Evolutionary conservation across 2,888 invertebrate genomes (phyloP).

Genomic region (Stictocephala bisonia): DNA sequence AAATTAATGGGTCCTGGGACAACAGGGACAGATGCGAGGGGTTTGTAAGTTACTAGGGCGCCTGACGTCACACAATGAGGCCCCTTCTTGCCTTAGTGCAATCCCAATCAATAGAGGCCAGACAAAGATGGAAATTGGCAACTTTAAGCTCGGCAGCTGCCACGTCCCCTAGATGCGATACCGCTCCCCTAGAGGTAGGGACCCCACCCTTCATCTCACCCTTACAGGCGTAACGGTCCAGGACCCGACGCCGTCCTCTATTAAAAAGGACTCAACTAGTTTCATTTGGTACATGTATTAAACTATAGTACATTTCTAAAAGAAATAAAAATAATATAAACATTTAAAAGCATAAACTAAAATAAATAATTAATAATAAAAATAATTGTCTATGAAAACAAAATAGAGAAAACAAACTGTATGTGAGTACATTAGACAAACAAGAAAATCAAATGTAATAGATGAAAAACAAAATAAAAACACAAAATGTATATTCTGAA

Average conservation of each 20-base stretch:
- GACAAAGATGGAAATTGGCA: conserved; percentile 49
- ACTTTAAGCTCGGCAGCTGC: conserved; percentile 47
- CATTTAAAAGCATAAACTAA: no score
- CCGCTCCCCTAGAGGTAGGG: conserved; percentile 38
- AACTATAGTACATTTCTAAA: no score
- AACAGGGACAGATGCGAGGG: conserved; percentile 40
- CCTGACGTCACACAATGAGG: conserved; percentile 44
- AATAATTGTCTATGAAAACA: no score
- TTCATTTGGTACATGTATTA: no score
- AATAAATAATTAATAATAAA: no score
- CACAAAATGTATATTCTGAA: no score
- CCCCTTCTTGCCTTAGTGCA: conserved; percentile 37
- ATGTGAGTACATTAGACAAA: no score
- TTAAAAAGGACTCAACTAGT: conserved; percentile 31
- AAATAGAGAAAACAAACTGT: no score
- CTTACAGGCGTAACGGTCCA: conserved; percentile 27
- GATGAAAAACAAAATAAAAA: no score
- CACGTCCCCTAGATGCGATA: conserved; percentile 37
- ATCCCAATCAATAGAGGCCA: conserved; percentile 41
- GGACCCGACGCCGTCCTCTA: conserved; percentile 7
- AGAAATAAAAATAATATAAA: no score
- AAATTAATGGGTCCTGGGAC: conserved; percentile 23
- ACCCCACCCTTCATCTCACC: not conserved
- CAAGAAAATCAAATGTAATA: no score
- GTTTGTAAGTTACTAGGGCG: conserved; percentile 49